These are phyloP conservation scores for Pomatorhinus ruficollis DNA, from an alignment of 2,113 vertebrate genomes.

Conservation along the genomic window DNA sequence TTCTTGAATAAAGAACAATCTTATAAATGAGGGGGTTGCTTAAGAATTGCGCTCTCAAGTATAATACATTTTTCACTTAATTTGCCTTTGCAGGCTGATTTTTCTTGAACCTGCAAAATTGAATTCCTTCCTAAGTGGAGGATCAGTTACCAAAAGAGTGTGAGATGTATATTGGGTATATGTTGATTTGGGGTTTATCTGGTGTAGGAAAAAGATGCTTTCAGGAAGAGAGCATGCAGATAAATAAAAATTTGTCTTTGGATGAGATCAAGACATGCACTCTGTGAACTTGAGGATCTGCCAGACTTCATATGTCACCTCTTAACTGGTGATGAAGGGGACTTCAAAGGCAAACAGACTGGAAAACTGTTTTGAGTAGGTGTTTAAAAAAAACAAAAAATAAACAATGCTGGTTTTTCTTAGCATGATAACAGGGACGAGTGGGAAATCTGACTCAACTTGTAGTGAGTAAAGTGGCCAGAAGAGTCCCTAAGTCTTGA, in stretches of 20 bases:
- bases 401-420: accelerated
- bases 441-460: neutral
- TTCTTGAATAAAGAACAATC: neutral
- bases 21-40: constrained; percentile 1
- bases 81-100: neutral
- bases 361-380: neutral
- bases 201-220: neutral
- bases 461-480: neutral
- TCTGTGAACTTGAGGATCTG: neutral
- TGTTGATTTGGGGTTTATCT: neutral
- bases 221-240: neutral
- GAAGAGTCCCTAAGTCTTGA: neutral
- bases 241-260: neutral
- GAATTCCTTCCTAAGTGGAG: neutral
- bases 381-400: neutral
- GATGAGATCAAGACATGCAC: neutral
- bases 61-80: neutral
- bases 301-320: neutral
- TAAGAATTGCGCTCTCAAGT: neutral
- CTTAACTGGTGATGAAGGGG: neutral
- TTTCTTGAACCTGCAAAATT: constrained; percentile 1
- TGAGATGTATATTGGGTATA: neutral
- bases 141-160: neutral
- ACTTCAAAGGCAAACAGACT: neutral
- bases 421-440: neutral